Base-by-base conservation (phyloP, 1,140 invertebrate genomes). In the Drosophila yakuba region DNA sequence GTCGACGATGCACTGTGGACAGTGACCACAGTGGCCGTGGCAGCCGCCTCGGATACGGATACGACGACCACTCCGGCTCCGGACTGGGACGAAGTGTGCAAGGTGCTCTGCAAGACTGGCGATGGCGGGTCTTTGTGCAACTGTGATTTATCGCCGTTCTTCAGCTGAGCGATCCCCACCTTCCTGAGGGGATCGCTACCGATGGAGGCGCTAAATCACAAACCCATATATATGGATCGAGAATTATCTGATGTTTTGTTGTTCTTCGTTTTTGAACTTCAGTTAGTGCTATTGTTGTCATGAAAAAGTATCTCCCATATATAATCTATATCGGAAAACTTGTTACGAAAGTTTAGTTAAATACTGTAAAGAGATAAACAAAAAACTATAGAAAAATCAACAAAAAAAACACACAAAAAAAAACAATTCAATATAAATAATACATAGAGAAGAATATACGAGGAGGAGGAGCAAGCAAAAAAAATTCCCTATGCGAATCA, bases 81-180 rank as follows among this genome's bases (percentile, higher is more conserved):
- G 50, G 78, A 92, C 72, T 94, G 93, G 93, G 82, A 93, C 47
- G 63, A 80, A 67, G 91, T 94, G 92, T 94, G 94, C 80, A 80
- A 74, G 61, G 35, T 78, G 23, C 86, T 93, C 71, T 94, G 94
- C 85, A 83, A 91, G 63, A 92, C 91, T 74, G 93, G 93, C 38
- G 92, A 93, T 74, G 94, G 94, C 57, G 94, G 94, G 59, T 91
- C 91, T 64, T 93, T 94, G 78, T 94, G 94, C 90, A 92, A 93
- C 79, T 94, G 94, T 91, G 93, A 94, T 92, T 84, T 93, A 52
- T 91, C 93, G 47, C 93, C 93, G 50, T 92, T 93, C 77, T 76
- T 85, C 76, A 85, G 11, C 73, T 89, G 41, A 59, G 41, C 38
- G 25, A 51, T 52, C 50, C 6, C 20, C 17, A 15, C 41, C 51